Evolutionary conservation across 1,140 invertebrate species (phyloP), one percentile per base, ranked within the genome.

Genomic region (Drosophila murphyi): DNA sequence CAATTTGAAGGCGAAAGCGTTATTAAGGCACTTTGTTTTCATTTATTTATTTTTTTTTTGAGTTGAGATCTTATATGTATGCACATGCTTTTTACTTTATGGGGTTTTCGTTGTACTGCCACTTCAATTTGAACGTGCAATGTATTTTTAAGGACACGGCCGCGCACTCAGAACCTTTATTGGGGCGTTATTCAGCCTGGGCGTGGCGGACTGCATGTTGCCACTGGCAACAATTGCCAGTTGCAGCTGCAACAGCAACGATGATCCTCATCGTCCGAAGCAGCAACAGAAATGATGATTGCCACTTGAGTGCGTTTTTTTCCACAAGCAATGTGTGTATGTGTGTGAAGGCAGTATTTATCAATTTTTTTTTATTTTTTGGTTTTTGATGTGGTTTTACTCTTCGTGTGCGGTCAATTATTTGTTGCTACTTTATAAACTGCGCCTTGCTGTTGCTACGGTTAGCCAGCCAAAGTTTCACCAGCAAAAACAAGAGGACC

Each of bases 61-160:
- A 20, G 3, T 8, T 50, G 43, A 50, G 61, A 29, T 69, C 62
- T 77, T 47, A 61, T 28, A 39, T 63, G 50, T n/a, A 55, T 32
- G 55, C 10, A 52, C 43, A 63, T 45, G 62, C 37, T 74, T 79
- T 80, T 82, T 87, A 78, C 29, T 8, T 41, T 79, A 67, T 76
- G 83, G 72, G 83, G 72, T 82, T 88, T 80, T 77, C 69, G 72
- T 72, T 79, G 83, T 76, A 80, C 83, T 88, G 76, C 76, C 83
- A 87, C 82, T 87, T 80, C 76, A 87, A 87, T 88, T 83, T 83
- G 80, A 87, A 83, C 83, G 83, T 88, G 85, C 80, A 83, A 89
- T 89, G 80, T 88, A 83, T 88, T 88, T 88, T 83, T 83, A 80
- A 88, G 83, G 85, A 75, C 70, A 78, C 60, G 50, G 45, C 48